A percentile compares a stretch with the other conserved stretches of the same genome.
These are phyloP conservation scores for Hyperopisus bebe DNA, from an alignment of 2,113 vertebrate genomes.

Conservation along the genomic window DNA sequence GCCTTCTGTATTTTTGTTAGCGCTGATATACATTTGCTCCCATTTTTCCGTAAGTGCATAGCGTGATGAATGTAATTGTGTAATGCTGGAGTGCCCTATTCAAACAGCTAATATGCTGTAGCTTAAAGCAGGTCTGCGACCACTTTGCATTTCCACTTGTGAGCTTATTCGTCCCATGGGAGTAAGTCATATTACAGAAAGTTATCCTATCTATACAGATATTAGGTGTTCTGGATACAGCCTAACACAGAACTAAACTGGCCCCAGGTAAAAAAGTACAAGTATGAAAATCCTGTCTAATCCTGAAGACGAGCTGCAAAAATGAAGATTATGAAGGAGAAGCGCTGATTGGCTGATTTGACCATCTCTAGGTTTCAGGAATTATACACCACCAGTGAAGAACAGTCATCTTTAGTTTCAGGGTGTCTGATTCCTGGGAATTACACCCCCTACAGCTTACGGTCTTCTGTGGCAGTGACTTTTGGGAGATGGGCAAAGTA, in stretches of 20 bases:
- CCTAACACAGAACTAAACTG: background rate
- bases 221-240: background rate
- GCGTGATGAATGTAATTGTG: background rate
- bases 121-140: background rate
- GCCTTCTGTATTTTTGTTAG: background rate
- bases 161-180: background rate
- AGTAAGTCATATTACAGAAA: background rate
- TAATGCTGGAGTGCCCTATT: background rate
- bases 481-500: background rate
- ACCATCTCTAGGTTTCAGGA: background rate
- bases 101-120: background rate
- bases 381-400: background rate
- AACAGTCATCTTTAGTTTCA: background rate
- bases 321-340: background rate
- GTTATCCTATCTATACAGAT: background rate
- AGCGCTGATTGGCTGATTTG: background rate
- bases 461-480: background rate
- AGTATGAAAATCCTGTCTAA: background rate
- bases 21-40: background rate
- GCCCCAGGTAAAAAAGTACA: background rate
- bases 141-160: background rate
- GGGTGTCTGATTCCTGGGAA: background rate
- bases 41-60: background rate
- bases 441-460: background rate
- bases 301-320: background rate